Evolutionary conservation across 2,888 invertebrate species (phyloP).

Genomic region (Hypselothyrea guttata): DNA sequence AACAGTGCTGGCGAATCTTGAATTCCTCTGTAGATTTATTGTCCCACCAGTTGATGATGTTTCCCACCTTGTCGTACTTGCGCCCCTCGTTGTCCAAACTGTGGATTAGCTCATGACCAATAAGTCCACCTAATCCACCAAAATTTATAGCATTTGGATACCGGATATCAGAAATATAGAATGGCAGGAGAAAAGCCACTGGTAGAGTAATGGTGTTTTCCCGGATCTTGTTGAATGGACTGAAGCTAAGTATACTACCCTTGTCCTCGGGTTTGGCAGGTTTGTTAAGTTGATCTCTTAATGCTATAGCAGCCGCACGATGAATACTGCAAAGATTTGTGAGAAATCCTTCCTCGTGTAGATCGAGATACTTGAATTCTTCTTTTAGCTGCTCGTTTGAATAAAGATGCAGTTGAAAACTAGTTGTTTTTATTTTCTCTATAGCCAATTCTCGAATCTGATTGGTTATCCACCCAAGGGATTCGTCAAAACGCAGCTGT

Average conservation of each 20-base stretch:
- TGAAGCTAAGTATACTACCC: slow-evolving; percentile 52
- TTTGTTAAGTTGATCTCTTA: slow-evolving; percentile 48
- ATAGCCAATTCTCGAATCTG: slow-evolving; percentile 62
- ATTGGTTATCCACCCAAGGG: slow-evolving; percentile 63
- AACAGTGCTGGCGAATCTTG: slow-evolving; percentile 66
- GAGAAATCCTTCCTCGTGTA: slow-evolving; percentile 57
- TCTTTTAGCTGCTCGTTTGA: slow-evolving; percentile 56
- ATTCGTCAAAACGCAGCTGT: slow-evolving; percentile 42
- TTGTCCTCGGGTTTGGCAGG: slow-evolving; percentile 60
- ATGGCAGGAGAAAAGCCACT: slow-evolving; percentile 74
- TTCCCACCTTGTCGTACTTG: slow-evolving; percentile 69
- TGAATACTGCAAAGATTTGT: slow-evolving; percentile 51
- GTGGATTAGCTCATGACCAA: slow-evolving; percentile 79
- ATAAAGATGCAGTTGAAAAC: slow-evolving; percentile 67
- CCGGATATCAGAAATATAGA: slow-evolving; percentile 64
- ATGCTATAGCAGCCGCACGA: neutral
- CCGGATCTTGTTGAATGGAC: slow-evolving; percentile 69
- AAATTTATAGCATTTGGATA: slow-evolving; percentile 77
- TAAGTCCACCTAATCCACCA: slow-evolving; percentile 66
- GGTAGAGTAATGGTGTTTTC: slow-evolving; percentile 78
- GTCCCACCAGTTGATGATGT: slow-evolving; percentile 77
- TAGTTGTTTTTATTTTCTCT: slow-evolving; percentile 68
- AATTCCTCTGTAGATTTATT: slow-evolving; percentile 56
- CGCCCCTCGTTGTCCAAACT: slow-evolving; percentile 78
- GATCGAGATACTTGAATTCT: slow-evolving; percentile 62